Evolutionary conservation across 2,888 invertebrate genomes (phyloP).

Genomic region (Troides aeacus): DNA sequence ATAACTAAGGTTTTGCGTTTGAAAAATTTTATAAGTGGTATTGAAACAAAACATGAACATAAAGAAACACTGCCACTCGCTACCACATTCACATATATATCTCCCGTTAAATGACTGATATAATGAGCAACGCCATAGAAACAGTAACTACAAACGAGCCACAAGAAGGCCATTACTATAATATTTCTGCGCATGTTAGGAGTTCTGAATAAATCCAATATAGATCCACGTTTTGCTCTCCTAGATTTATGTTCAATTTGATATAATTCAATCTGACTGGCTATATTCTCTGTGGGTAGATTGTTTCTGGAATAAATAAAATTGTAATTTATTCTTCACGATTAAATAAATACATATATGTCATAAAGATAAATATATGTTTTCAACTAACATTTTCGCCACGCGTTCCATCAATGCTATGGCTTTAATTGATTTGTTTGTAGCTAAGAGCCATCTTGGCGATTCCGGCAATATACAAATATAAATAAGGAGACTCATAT

Average conservation of each 20-base stretch:
- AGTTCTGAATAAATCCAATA: conserved; percentile 83
- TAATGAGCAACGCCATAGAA: conserved; percentile 89
- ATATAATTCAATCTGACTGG: conserved; percentile 56
- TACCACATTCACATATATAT: conserved; percentile 89
- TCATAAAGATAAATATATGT: neutral
- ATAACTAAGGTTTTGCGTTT: conserved; percentile 83
- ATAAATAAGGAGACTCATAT: conserved; percentile 80
- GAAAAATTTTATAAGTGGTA: conserved; percentile 81
- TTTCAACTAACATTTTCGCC: conserved; percentile 70
- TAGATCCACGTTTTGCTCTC: conserved; percentile 57
- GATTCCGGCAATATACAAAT: conserved; percentile 88
- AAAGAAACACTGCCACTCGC: conserved; percentile 83
- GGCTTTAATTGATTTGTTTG: conserved; percentile 81
- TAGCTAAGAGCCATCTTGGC: conserved; percentile 87
- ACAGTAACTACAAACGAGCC: conserved; percentile 88
- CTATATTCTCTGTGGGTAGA: conserved; percentile 64
- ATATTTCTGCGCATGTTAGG: conserved; percentile 84
- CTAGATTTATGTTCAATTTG: conserved; percentile 43
- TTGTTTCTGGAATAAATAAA: conserved; percentile 53
- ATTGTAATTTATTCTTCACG: neutral
- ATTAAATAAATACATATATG: neutral
- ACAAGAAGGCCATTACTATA: conserved; percentile 84
- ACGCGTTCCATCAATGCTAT: conserved; percentile 82
- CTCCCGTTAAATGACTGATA: conserved; percentile 86
- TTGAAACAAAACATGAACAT: conserved; percentile 79